Conservation (phyloP, 1,140 invertebrate genomes). For the Cydia strobilella region DNA sequence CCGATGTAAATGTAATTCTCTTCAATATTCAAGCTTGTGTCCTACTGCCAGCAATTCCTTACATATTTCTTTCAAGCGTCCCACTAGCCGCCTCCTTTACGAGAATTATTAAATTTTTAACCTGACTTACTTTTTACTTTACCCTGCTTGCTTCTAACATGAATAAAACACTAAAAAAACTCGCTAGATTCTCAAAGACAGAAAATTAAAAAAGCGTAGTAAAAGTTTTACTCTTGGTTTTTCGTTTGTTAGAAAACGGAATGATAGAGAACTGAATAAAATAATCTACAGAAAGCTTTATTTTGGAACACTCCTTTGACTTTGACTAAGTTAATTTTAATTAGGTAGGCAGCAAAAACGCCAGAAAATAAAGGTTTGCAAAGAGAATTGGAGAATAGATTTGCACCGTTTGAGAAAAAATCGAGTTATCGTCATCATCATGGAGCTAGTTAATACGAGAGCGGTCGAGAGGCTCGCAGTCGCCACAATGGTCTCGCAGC, state of each 20-base stretch:
- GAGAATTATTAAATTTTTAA: conserved; percentile 16
- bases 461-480: background rate
- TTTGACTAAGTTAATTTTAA: conserved; percentile 30
- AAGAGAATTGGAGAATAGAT: conserved; percentile 27
- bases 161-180: conserved; percentile 20
- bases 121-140: conserved; percentile 11
- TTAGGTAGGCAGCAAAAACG: conserved; percentile 26
- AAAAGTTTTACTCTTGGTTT: conserved; percentile 27
- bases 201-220: conserved; percentile 26
- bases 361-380: conserved; percentile 21
- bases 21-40: background rate
- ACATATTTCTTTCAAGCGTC: conserved; percentile 11
- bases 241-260: conserved; percentile 29
- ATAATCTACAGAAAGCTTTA: conserved; percentile 32
- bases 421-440: conserved; percentile 4
- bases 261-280: conserved; percentile 30
- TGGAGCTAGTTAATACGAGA: conserved; percentile 25
- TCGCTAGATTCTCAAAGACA: conserved; percentile 24
- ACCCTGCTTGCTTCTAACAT: conserved; percentile 21
- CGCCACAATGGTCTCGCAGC: conserved; percentile 27
- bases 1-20: background rate
- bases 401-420: conserved; percentile 23
- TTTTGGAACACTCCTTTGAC: conserved; percentile 29
- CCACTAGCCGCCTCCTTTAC: conserved; percentile 16
- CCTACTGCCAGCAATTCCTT: background rate